These are phyloP conservation scores for Drosophila prosaltans DNA, from an alignment of 1,140 invertebrate genomes.

Conservation along the genomic window DNA sequence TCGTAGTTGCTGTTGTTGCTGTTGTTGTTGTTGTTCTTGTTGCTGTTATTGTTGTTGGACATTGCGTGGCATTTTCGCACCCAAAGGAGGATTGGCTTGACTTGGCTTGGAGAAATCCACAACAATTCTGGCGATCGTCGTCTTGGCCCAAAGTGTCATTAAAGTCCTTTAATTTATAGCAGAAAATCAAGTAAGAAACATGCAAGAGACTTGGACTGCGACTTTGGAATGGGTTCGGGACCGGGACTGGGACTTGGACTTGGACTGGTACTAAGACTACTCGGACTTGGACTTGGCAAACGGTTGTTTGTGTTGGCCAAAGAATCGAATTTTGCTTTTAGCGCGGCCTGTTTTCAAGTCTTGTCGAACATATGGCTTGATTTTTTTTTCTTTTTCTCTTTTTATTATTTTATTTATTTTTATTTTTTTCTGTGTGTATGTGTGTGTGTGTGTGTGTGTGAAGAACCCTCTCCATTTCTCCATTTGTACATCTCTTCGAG, in stretches of 20 bases:
- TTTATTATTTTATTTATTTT: background rate
- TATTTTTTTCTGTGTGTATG: background rate
- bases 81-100: conserved; percentile 58
- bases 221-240: conserved; percentile 15
- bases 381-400: conserved; percentile 35
- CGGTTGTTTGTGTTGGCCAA: conserved; percentile 76
- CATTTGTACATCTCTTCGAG: conserved; percentile 20
- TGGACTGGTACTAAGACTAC: conserved; percentile 28
- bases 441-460: background rate
- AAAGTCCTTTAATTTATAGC: conserved; percentile 82
- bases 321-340: conserved; percentile 81
- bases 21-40: conserved; percentile 35
- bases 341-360: conserved; percentile 75
- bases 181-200: conserved; percentile 81
- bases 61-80: conserved; percentile 81
- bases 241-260: conserved; percentile 23
- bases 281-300: conserved; percentile 44
- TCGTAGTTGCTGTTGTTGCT: conserved; percentile 29
- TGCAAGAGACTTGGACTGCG: conserved; percentile 52
- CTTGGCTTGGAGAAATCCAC: conserved; percentile 49
- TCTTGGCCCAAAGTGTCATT: conserved; percentile 77
- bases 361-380: conserved; percentile 75
- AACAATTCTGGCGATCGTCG: conserved; percentile 77
- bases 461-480: conserved; percentile 31
- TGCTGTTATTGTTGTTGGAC: conserved; percentile 47